A percentile compares a stretch with the other conserved stretches of the same genome.
Conservation (phyloP, 2,797 vertebrate species). For the Eutrigla gurnardus region DNA sequence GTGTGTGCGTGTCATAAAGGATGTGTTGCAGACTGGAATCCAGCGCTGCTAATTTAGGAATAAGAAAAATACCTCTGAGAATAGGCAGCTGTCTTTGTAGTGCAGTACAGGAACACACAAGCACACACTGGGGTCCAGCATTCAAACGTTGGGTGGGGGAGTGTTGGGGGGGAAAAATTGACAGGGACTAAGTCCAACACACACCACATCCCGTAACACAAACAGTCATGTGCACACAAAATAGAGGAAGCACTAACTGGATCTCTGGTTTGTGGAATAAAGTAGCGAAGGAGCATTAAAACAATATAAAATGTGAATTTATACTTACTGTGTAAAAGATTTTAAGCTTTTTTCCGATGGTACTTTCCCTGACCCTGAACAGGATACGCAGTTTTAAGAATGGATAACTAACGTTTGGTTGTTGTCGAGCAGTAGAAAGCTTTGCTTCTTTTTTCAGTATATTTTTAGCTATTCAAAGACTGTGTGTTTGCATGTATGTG, state of each 20-base stretch:
- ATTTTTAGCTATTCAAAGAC: neutral
- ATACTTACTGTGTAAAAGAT: neutral
- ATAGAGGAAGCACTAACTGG: conserved; percentile 9
- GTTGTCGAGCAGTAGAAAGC: neutral
- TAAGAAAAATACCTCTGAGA: conserved; percentile 63
- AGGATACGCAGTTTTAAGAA: neutral
- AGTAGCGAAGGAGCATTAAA: neutral
- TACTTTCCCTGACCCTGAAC: neutral
- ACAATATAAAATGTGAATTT: neutral
- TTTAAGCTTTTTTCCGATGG: neutral
- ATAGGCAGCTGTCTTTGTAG: conserved; percentile 79
- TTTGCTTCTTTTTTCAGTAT: neutral
- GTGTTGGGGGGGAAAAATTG: conserved; percentile 44
- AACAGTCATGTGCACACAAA: neutral
- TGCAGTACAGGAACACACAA: conserved; percentile 47
- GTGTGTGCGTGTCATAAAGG: conserved; percentile 31
- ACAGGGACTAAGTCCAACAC: conserved; percentile 17
- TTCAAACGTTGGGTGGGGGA: conserved; percentile 25
- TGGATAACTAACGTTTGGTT: neutral
- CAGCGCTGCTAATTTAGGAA: conserved; percentile 76
- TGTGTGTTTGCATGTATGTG: neutral
- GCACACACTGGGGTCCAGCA: conserved; percentile 15
- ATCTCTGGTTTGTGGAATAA: neutral
- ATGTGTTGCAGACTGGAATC: conserved; percentile 66
- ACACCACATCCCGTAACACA: neutral